Evolutionary conservation across 2,888 invertebrate genomes (phyloP), one percentile per base, ranked within the genome.

Genomic region (Agrochola lychnidis): DNA sequence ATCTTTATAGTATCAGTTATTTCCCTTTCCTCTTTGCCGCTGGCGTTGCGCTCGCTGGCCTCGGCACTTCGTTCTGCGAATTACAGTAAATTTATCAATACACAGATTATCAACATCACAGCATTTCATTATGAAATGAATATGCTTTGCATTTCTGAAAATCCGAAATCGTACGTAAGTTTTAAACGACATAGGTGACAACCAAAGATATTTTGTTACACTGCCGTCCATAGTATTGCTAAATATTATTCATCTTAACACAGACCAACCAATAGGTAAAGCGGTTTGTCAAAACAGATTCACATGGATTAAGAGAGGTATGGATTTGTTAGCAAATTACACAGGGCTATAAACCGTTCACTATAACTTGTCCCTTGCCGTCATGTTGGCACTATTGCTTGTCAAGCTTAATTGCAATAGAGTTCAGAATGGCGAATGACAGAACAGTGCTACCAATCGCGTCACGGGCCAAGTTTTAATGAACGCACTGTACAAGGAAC

Each of bases 11-110:
- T 93, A 92, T 94, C 91, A 92, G 91, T 96, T 95, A 97, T 96
- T 97, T 97, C 88, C 96, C 96, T 94, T 97, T 97, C 93, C 97
- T 96, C 89, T 96, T 96, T 76, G 94, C 90, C 77, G 95, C 96
- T 79, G 97, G 97, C 25, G 97, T 97, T 73, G 95, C 93, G 87
- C 97, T 97, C 48, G 95, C 90, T 16, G 97, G 94, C 83, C 96
- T 92, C 68, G 92, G 90, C n/a, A 90, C 82, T 73, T 95, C 94
- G 80, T 90, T 93, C 95, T 96, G 93, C 71, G 81, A 86, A 84
- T 76, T 53, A 76, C 85, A 76, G 63, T 4, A n/a, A 70, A 72
- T 2, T 16, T 7, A 40, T 70, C 1, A 78, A 64, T 53, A 30
- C 12, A 61, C 12, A 53, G 16, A 22, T 40, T 16, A 36, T 14